phyloP scores from a whole-genome alignment of 2,888 invertebrate genomes.

The Petrolisthes cinctipes region DNA sequence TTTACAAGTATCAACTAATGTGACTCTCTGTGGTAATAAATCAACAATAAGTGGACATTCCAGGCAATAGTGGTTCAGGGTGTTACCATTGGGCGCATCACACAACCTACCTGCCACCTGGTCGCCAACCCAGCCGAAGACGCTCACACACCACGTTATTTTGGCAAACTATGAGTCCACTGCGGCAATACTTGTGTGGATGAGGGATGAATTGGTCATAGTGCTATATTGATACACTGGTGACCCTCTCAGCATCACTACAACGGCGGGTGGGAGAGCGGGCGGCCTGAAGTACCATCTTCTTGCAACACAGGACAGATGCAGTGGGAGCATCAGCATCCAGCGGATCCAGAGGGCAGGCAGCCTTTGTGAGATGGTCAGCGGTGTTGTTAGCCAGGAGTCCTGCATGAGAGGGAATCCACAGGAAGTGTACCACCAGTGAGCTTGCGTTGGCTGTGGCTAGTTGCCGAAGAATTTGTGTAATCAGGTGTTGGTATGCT shows the following conservation, averaged over 20 bases:
- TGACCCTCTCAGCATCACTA: slow-evolving; percentile 3
- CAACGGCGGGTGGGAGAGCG: neutral
- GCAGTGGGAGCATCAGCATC: slow-evolving; percentile 21
- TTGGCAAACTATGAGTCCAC: slow-evolving; percentile 21
- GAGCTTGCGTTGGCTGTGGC: neutral
- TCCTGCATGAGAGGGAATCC: slow-evolving; percentile 17
- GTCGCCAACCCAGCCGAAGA: slow-evolving; percentile 8
- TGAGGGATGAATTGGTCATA: neutral
- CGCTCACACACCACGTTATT: slow-evolving; percentile 7
- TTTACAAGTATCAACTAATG: neutral
- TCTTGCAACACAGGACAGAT: slow-evolving; percentile 3
- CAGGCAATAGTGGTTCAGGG: neutral
- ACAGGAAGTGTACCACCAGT: neutral
- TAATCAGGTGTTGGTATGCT: neutral
- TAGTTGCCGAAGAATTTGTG: neutral
- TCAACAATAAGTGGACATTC: neutral
- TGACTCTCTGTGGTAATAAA: neutral
- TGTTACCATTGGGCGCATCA: neutral
- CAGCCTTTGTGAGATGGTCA: slow-evolving; percentile 16
- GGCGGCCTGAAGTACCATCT: slow-evolving; percentile 16
- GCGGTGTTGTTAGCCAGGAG: neutral
- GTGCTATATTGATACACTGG: slow-evolving; percentile 1
- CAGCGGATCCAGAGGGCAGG: neutral
- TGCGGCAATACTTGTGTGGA: neutral
- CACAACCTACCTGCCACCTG: slow-evolving; percentile 18